Evolutionary conservation across 2,113 vertebrate species (phyloP).

Genomic region (Rallus limicola): DNA sequence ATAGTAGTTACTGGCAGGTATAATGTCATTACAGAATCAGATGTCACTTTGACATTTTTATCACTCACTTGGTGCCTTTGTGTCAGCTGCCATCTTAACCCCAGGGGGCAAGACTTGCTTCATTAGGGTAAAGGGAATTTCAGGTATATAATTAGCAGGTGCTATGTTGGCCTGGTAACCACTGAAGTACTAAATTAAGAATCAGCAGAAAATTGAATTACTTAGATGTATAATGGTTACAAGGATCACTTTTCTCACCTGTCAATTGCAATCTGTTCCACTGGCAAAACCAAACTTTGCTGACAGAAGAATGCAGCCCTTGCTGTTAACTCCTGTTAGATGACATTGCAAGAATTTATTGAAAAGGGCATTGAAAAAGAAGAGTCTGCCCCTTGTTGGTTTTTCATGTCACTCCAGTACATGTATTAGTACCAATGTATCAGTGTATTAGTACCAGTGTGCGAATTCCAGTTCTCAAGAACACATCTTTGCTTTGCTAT

Average conservation of each 20-base stretch:
- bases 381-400: not conserved
- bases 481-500: not conserved
- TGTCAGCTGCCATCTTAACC: not conserved
- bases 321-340: not conserved
- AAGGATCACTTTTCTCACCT: constrained; percentile 27
- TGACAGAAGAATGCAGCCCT: not conserved
- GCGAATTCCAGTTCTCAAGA: not conserved
- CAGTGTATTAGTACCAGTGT: not conserved
- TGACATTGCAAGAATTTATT: not conserved
- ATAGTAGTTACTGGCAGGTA: not conserved
- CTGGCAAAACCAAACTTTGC: not conserved
- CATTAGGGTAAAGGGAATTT: not conserved
- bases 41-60: not conserved
- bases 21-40: not conserved
- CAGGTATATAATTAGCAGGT: constrained; percentile 26
- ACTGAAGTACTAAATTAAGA: constrained; percentile 26
- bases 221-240: constrained; percentile 4
- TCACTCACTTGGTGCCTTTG: not conserved
- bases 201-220: constrained; percentile 51
- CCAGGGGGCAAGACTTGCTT: not conserved
- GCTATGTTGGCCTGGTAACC: constrained; percentile 25
- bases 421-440: not conserved
- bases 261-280: constrained; percentile 53
- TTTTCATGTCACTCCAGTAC: not conserved
- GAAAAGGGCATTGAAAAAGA: not conserved